Conservation (phyloP, 2,888 invertebrate species). For the Vandiemenella viatica region DNA sequence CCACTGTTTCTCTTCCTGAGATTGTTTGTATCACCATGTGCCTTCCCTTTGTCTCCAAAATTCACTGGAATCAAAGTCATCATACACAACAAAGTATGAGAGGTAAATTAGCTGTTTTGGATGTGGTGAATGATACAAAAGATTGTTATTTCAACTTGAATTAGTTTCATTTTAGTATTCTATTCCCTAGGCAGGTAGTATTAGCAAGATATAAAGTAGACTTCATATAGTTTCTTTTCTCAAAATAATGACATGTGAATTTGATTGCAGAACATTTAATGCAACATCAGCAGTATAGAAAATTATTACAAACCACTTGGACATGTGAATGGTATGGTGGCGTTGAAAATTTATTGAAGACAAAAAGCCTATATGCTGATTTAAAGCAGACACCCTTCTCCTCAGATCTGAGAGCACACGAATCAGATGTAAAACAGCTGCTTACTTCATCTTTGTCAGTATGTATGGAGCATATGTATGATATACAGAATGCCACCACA, state of each 20-base stretch:
- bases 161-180: background rate
- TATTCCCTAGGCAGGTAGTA: background rate
- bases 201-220: no score
- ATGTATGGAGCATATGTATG: conserved; percentile 37
- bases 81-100: conserved; percentile 25
- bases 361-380: background rate
- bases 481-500: conserved; percentile 46
- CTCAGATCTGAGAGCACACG: conserved; percentile 24
- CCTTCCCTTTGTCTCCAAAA: conserved; percentile 33
- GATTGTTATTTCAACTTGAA: conserved; percentile 15
- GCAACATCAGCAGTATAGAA: conserved; percentile 26
- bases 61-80: conserved; percentile 33
- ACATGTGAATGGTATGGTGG: conserved; percentile 29
- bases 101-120: conserved; percentile 20
- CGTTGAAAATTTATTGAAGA: conserved; percentile 24
- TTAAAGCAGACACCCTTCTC: conserved; percentile 18
- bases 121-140: conserved; percentile 3
- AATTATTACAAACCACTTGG: conserved; percentile 31
- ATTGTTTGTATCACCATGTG: conserved; percentile 29
- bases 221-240: no score
- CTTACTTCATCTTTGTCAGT: no score
- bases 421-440: no score
- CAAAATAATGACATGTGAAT: no score
- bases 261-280: no score
- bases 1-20: conserved; percentile 31